Evolutionary conservation across 2,113 vertebrate genomes (phyloP), one percentile per base, ranked within the genome.

Genomic region (Narcine bancroftii): DNA sequence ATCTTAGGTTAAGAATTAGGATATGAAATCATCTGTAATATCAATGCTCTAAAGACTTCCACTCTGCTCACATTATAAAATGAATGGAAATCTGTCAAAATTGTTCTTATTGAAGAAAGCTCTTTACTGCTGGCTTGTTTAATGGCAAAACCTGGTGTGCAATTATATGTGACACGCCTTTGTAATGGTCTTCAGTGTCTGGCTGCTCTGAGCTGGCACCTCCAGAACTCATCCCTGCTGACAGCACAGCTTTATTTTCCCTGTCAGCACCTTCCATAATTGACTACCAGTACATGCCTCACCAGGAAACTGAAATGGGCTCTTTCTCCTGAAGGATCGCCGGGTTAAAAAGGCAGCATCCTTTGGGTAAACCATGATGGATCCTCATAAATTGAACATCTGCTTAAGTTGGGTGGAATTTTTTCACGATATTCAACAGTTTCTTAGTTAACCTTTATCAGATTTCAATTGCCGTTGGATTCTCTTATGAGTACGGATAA

Each of bases 301-400:
- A 11, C 15, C 21, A 33, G 65, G 63, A 71, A 91, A 91, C 39
- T 66, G 36, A 63, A 56, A 81, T 71, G 24, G 33, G n/a, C 92
- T 66, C 77, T 92, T 93, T 94, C 93, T 94, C 94, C 92, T 83
- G 94, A 93, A 95, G 94, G 95, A 94, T 95, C 93, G 93, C 93
- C 93, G 89, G 92, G 71, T 93, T 92, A 92, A 92, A 92, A 65
- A 42, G 72, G 89, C 92, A 45, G 87, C 10, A 29, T 33, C 39
- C 65, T 69, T 47, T 69, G 45, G 47, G 42, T 47, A 45, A 91
- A 11, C 89, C 24, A 47, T 47, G 63, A 91, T 29, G 17, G 42
- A 71, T 42, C 65, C 10, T 45, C 39, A 9, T 47, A 45, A 91
- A 91, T 26, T 69, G 21, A 26, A 42, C 56, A 65, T 65, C 19